Conservation (phyloP, 2,797 vertebrate genomes). For the Microctenopoma lineatum region DNA sequence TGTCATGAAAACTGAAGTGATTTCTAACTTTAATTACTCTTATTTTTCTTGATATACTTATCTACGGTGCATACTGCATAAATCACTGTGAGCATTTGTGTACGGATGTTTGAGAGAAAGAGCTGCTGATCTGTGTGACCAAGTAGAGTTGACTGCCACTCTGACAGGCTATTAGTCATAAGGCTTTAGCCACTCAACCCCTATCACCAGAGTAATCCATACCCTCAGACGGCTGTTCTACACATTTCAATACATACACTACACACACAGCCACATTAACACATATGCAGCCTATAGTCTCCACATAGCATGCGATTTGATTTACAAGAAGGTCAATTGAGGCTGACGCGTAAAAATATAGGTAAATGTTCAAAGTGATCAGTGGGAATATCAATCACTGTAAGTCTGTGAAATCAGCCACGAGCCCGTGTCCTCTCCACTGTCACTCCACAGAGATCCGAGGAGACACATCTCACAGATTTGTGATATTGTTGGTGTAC, state of each 20-base stretch:
- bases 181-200: constrained; percentile 77
- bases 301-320: constrained; percentile 48
- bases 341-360: constrained; percentile 63
- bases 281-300: constrained; percentile 52
- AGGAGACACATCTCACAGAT: constrained; percentile 26
- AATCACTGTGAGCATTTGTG: background rate
- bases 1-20: too few species aligned
- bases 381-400: constrained; percentile 56
- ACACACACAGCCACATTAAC: constrained; percentile 51
- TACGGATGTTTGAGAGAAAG: constrained; percentile 12
- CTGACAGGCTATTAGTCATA: constrained; percentile 84
- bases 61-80: background rate
- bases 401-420: constrained; percentile 1
- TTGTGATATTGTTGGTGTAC: constrained; percentile 6
- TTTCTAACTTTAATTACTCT: too few species aligned
- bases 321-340: constrained; percentile 67
- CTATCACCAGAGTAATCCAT: constrained; percentile 92
- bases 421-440: constrained; percentile 25
- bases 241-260: constrained; percentile 57
- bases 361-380: constrained; percentile 64
- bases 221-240: constrained; percentile 79
- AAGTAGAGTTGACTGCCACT: constrained; percentile 88
- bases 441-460: constrained; percentile 14
- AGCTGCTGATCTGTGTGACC: constrained; percentile 94
- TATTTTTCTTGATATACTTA: too few species aligned